Evolutionary conservation across 2,888 invertebrate species (phyloP), one percentile per base, ranked within the genome.

Genomic region (Hypomecis punctinalis): DNA sequence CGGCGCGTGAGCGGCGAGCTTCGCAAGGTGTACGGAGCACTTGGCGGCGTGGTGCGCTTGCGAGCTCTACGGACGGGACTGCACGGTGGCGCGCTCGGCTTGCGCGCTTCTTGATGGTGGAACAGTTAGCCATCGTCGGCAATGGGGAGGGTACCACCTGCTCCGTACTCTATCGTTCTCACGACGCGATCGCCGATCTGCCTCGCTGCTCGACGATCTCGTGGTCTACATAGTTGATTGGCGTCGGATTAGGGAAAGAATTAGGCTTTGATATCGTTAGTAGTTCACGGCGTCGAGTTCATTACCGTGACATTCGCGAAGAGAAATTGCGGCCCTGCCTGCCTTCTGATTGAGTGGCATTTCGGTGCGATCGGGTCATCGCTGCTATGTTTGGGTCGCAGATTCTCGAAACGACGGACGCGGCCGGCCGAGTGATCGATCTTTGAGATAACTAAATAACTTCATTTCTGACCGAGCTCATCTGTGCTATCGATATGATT

Each of bases 191-290:
- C 88, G 78, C 81, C 81, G 86, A 85, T 84, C 81, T 83, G 83
- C 62, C 66, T 66, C 80, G 82, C 85, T 82, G 84, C 85, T 86
- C 85, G 85, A 82, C 86, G 84, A 89, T 91, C 88, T 89, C 82
- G 81, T 88, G 90, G 88, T 90, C 93, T 87, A 92, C 88, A 90
- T 91, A 85, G 84, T 81, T 87, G 91, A 92, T 93, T 91, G 88
- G 89, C 82, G 80, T 85, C 89, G 87, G 88, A 88, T 92, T 88
- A 85, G 80, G 84, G 79, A 77, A 78, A 80, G 83, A 90, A 91
- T 89, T 88, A 80, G 88, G 84, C 79, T 86, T 77, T 76, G 66
- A 51, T 62, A 60, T 68, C 63, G 65, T 72, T 71, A 65, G 76
- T 77, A 79, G 81, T 80, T 81, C 76, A 76, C 76, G 75, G 80